Base-by-base conservation (phyloP, 2,113 vertebrate species). In the Clarias batrachus region DNA sequence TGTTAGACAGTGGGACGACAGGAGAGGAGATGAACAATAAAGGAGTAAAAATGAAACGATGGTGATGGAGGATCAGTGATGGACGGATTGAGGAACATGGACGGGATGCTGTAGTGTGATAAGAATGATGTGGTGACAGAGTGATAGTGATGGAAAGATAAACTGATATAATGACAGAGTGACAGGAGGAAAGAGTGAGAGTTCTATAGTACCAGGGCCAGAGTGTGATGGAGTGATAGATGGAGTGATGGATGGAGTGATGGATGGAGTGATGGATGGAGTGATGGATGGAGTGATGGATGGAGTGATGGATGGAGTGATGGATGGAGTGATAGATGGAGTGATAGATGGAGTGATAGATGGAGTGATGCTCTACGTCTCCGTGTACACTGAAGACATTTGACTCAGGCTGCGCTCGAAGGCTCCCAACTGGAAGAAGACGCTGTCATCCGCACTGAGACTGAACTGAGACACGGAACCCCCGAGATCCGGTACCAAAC, bases 331-430 rank as follows among this genome's bases (percentile, higher is more conserved):
- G 33, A 81, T 73, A 19, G n/a, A 84, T 9, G 10, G 21, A 25
- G 37, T 41, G 21, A 65, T n/a, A 37, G 59, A 52, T n/a, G 54
- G 79, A 66, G 66, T 66, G 33, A 81, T 73, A 25, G 57, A 25
- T 6, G 23, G 14, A 76, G 65, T 70, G 68, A 71, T 13, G 63
- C 25, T 63, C 82, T 90, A 99, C 92, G 97, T 97, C 90, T 98
- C 97, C 0, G 97, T 96, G 90, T 99, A 99, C 92, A 99, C 96
- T 63, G 97, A 97, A 19, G 97, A 96, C 89, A 98, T 96, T 93
- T 98, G 98, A 92, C 94, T 96, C 92, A 99, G 95, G 93, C 96
- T 96, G 90, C 97, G 97, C 91, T 99, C 97, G 30, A 98, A 98
- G 93, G 95, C 95, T 83, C 96, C 93, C 5, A 96, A 96, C 91